These are phyloP conservation scores for Chaetorhynchus papuensis DNA, from an alignment of 2,113 vertebrate species.

Conservation along the genomic window DNA sequence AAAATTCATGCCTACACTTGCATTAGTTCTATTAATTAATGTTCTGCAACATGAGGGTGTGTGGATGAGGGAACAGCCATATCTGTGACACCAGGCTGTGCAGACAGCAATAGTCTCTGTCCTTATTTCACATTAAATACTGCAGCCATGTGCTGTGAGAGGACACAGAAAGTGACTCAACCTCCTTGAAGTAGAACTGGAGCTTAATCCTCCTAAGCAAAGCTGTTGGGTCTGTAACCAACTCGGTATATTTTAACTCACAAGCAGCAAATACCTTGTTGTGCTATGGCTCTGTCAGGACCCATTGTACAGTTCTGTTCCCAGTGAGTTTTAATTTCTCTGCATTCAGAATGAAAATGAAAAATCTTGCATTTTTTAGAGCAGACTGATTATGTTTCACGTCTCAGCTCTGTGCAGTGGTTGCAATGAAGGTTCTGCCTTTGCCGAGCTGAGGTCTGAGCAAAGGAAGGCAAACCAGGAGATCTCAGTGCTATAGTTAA, in stretches of 20 bases:
- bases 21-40: background rate
- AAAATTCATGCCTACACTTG: background rate
- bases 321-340: background rate
- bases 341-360: background rate
- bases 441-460: background rate
- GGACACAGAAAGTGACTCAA: background rate
- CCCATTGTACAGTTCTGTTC: background rate
- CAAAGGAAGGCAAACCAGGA: background rate
- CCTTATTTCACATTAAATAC: background rate
- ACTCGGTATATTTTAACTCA: background rate
- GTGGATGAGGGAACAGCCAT: background rate
- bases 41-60: background rate
- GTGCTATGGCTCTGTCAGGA: background rate
- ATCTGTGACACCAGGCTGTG: background rate
- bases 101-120: background rate
- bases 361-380: background rate
- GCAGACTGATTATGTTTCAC: background rate
- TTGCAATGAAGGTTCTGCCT: background rate
- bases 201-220: background rate
- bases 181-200: background rate
- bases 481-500: background rate
- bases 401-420: background rate
- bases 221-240: background rate
- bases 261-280: background rate
- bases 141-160: background rate